These are phyloP conservation scores for Dynastes maya DNA, from an alignment of 2,888 invertebrate species.

Conservation along the genomic window DNA sequence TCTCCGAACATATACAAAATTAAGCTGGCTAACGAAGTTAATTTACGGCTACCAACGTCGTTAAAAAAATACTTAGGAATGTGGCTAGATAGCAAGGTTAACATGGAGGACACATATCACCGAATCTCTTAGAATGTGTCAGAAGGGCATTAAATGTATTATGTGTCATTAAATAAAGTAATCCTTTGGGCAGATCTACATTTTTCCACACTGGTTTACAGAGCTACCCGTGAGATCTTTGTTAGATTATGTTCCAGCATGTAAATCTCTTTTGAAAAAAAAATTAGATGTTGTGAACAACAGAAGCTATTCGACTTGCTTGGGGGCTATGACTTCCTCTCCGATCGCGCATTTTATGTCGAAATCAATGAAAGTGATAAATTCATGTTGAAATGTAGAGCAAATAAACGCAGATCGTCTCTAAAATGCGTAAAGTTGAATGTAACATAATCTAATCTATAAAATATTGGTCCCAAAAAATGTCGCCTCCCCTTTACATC, in stretches of 20 bases:
- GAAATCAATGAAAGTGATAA: neutral
- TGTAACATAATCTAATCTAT: too few relatives aligned
- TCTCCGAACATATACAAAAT: neutral
- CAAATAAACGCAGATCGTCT: too few relatives aligned
- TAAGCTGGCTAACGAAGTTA: neutral
- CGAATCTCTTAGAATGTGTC: neutral
- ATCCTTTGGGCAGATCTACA: neutral
- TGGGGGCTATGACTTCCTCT: neutral
- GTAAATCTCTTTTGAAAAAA: neutral
- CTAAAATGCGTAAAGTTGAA: too few relatives aligned
- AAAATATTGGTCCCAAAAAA: too few relatives aligned
- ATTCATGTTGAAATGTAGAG: too few relatives aligned
- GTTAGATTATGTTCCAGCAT: slow-evolving; percentile 1
- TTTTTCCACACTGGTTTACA: too few relatives aligned
- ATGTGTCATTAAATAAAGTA: neutral
- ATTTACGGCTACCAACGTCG: neutral
- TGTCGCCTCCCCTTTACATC: too few relatives aligned
- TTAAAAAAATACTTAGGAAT: too few relatives aligned
- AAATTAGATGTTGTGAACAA: neutral
- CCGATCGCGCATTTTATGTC: neutral
- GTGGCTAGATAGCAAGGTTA: neutral
- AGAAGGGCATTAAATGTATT: neutral
- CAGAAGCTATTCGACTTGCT: neutral
- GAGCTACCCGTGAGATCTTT: neutral
- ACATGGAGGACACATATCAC: neutral